These are phyloP conservation scores for Gobio gobio DNA, from an alignment of 2,113 vertebrate species.

Conservation along the genomic window DNA sequence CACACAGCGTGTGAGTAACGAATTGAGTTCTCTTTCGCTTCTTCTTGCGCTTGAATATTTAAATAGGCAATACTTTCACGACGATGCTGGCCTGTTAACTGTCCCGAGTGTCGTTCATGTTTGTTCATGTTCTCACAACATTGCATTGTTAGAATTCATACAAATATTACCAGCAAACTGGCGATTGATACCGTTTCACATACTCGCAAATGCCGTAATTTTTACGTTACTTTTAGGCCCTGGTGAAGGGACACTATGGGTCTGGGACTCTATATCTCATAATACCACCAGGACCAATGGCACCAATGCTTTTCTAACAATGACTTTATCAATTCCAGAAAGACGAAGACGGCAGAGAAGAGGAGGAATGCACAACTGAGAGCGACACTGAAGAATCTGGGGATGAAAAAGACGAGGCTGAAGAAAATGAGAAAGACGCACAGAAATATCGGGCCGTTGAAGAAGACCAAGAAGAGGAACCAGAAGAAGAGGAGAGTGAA, in stretches of 20 bases:
- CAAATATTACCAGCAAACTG: too few species aligned
- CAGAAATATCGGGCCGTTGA: slow-evolving; percentile 74
- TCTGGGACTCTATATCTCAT: not conserved
- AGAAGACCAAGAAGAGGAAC: slow-evolving; percentile 54
- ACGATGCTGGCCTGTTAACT: too few species aligned
- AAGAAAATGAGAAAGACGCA: slow-evolving; percentile 76
- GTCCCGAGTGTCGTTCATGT: too few species aligned
- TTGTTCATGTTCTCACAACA: too few species aligned
- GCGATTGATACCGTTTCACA: too few species aligned
- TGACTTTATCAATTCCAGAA: slow-evolving; percentile 65
- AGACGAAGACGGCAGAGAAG: slow-evolving; percentile 76
- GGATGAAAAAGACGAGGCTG: slow-evolving; percentile 77
- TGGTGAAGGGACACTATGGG: not conserved
- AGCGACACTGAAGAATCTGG: slow-evolving; percentile 83
- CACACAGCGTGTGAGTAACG: too few species aligned
- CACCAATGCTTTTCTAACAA: not conserved
- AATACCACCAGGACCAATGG: not conserved
- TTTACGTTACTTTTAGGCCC: too few species aligned
- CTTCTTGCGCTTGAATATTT: too few species aligned
- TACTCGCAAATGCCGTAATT: too few species aligned
- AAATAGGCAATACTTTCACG: too few species aligned
- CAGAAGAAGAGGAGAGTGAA: slow-evolving; percentile 48
- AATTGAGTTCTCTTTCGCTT: too few species aligned
- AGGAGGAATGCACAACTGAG: slow-evolving; percentile 80
- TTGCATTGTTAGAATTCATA: too few species aligned